Evolutionary conservation across 2,797 vertebrate species (phyloP).

Genomic region (Acipenser oxyrinchus): DNA sequence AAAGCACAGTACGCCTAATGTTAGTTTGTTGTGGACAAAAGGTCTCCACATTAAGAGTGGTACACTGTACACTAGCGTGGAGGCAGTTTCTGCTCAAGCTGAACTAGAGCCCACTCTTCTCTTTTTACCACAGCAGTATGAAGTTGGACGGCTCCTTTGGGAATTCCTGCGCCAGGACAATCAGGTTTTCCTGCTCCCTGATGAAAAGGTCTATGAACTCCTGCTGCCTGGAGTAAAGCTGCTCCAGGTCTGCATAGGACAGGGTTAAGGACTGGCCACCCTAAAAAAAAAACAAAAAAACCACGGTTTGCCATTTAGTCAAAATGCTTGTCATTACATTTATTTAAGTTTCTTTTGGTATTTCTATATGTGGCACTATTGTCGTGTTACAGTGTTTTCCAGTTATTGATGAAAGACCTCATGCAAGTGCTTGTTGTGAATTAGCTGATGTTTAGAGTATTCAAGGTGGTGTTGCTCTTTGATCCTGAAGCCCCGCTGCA

Average conservation of each 20-base stretch:
- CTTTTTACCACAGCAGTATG: constrained; percentile 57
- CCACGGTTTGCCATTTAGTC: no score
- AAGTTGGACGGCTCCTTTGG: constrained; percentile 60
- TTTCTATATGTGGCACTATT: no score
- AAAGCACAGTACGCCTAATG: no score
- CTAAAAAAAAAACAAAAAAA: constrained; percentile 27
- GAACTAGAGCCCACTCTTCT: not conserved
- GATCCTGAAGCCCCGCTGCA: no score
- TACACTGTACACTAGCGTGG: not conserved
- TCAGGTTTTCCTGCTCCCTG: constrained; percentile 39
- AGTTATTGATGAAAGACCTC: no score
- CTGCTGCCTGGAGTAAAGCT: constrained; percentile 51
- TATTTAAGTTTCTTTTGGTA: no score
- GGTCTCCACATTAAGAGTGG: not conserved
- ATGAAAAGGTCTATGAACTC: constrained; percentile 52
- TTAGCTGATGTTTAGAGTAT: no score
- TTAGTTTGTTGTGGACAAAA: no score
- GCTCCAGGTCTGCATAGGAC: constrained; percentile 57
- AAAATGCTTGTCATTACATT: no score
- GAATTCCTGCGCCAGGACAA: constrained; percentile 32
- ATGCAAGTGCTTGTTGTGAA: no score
- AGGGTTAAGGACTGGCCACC: constrained; percentile 52
- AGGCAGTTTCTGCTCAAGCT: not conserved
- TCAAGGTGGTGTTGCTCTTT: no score
- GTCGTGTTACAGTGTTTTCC: no score